Evolutionary conservation across 2,797 vertebrate species (phyloP).

Genomic region (Acomys russatus): DNA sequence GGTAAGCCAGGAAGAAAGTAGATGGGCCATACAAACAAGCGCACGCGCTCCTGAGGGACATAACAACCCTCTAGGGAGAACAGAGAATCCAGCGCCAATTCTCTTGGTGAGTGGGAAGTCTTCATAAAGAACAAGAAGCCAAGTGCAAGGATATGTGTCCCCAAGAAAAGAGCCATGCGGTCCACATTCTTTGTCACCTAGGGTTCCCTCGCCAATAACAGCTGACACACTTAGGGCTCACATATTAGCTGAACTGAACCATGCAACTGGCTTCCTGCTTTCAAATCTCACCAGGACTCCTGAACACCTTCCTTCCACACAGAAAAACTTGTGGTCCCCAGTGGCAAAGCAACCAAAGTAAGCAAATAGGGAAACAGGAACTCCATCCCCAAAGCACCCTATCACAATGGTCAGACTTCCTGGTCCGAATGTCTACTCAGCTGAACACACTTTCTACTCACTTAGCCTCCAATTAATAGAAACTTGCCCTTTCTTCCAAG

Average conservation of each 20-base stretch:
- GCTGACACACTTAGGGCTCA: neutral
- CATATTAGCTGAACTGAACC: neutral
- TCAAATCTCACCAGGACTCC: neutral
- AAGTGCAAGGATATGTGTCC: too few relatives aligned
- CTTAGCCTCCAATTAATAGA: neutral
- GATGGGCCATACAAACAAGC: neutral
- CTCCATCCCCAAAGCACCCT: neutral
- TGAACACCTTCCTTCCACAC: neutral
- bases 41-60: neutral
- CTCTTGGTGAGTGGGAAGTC: neutral
- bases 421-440: neutral
- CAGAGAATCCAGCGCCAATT: neutral
- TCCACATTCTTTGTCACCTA: neutral
- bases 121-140: neutral
- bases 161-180: neutral
- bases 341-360: neutral
- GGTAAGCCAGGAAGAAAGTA: neutral
- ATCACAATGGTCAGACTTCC: neutral
- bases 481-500: neutral
- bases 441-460: neutral
- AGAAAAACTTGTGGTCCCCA: conserved; percentile 24
- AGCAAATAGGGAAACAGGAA: neutral
- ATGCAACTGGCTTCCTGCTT: fast-evolving
- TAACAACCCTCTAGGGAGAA: neutral
- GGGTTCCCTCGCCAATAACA: neutral